Conservation (phyloP, 2,888 invertebrate genomes). For the Agriopis marginaria region DNA sequence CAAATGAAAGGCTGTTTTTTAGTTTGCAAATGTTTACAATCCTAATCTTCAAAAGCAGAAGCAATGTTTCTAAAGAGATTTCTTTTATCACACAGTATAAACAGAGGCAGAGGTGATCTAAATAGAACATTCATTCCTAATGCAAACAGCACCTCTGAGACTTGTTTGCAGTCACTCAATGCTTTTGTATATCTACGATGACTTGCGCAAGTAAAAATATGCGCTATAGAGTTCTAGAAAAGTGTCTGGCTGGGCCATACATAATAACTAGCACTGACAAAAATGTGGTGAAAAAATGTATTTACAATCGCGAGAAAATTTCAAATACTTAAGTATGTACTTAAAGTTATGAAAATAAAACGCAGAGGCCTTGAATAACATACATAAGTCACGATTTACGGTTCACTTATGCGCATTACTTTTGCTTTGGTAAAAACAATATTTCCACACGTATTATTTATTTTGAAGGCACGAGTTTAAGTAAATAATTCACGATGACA, state of each 20-base stretch:
- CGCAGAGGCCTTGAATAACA: not conserved
- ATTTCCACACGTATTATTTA: not conserved
- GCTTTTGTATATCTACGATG: conserved; percentile 15
- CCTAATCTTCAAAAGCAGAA: conserved; percentile 8
- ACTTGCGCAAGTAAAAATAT: conserved; percentile 23
- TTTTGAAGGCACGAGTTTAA: not conserved
- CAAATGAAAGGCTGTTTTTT: not conserved
- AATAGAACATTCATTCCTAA: conserved; percentile 23
- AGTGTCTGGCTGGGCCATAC: not conserved
- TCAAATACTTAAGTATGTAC: not conserved
- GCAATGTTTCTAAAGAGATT: conserved; percentile 17
- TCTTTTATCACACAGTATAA: conserved; percentile 21
- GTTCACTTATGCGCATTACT: not conserved
- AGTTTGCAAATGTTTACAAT: conserved; percentile 7
- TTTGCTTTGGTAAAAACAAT: not conserved
- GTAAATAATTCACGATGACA: not conserved
- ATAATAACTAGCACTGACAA: not conserved
- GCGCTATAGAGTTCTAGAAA: conserved; percentile 23
- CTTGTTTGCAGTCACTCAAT: conserved; percentile 29
- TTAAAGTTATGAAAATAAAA: conserved; percentile 4
- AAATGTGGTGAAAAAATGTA: not conserved
- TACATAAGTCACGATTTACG: conserved; percentile 4
- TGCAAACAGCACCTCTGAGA: conserved; percentile 16
- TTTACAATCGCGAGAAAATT: not conserved
- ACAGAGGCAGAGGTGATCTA: conserved; percentile 14